These are phyloP conservation scores for Pentalonia nigronervosa DNA, from an alignment of 1,140 invertebrate genomes.

Conservation along the genomic window DNA sequence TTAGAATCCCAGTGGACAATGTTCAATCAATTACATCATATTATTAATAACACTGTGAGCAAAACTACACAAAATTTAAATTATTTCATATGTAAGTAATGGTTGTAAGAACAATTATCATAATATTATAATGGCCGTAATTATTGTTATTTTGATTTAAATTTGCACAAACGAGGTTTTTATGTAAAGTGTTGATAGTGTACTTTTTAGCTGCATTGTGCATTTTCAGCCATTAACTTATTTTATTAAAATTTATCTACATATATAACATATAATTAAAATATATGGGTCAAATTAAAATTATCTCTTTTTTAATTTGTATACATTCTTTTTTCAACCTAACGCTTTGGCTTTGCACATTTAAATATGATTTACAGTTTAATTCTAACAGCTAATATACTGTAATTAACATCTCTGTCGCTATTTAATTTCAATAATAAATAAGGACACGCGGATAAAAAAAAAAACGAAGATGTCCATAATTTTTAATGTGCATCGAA, in stretches of 20 bases:
- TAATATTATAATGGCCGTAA: background rate
- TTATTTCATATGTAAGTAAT: background rate
- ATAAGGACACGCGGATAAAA: background rate
- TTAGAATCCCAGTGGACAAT: slow-evolving; percentile 12
- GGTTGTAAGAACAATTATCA: background rate
- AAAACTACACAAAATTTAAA: background rate
- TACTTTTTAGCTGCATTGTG: slow-evolving; percentile 1
- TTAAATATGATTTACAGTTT: background rate
- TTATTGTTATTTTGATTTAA: background rate
- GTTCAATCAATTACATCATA: slow-evolving; percentile 32
- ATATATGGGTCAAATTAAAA: background rate
- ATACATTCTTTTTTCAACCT: background rate
- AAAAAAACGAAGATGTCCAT: background rate
- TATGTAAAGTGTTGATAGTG: background rate
- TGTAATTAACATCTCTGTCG: background rate
- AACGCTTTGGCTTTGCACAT: slow-evolving; percentile 39
- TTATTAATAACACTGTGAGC: background rate
- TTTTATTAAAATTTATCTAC: background rate
- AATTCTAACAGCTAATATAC: background rate
- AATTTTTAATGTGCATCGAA: slow-evolving; percentile 52
- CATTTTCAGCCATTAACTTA: background rate
- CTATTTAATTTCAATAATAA: background rate
- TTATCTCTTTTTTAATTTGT: background rate
- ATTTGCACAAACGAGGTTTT: slow-evolving; percentile 17
- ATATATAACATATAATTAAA: background rate